Conservation (phyloP, 2,113 vertebrate species). For the Cephalophus harveyi region DNA sequence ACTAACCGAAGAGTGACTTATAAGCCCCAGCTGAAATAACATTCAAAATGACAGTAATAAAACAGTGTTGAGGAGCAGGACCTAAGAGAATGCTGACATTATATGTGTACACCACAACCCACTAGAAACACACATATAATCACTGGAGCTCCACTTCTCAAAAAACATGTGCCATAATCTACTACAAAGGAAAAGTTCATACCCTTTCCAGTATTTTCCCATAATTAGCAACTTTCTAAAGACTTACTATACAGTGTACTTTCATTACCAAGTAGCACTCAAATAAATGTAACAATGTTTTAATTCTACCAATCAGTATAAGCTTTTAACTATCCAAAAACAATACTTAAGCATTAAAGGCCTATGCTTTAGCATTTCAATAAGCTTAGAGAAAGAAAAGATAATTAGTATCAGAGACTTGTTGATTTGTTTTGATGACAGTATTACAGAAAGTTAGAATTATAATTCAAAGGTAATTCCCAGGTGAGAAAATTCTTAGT, state of each 20-base stretch:
- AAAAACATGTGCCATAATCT: background rate
- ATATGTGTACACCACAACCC: background rate
- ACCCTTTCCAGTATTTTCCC: background rate
- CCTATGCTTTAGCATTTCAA: constrained; percentile 44
- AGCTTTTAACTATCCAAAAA: constrained; percentile 61
- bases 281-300: constrained; percentile 39
- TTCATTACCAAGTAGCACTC: constrained; percentile 44
- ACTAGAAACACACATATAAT: background rate
- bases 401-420: constrained; percentile 56
- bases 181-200: background rate
- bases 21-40: constrained; percentile 59
- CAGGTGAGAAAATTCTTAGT: constrained; percentile 33
- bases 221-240: constrained; percentile 48
- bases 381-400: constrained; percentile 55
- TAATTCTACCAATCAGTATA: constrained; percentile 39
- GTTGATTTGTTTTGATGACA: constrained; percentile 55
- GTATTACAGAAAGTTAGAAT: constrained; percentile 44
- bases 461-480: constrained; percentile 50
- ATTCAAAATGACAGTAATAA: constrained; percentile 41
- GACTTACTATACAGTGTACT: background rate
- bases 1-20: constrained; percentile 43
- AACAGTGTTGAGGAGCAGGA: constrained; percentile 18
- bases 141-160: background rate
- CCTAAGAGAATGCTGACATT: constrained; percentile 43
- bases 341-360: constrained; percentile 42